These are phyloP conservation scores for Aptenodytes patagonicus DNA, from an alignment of 2,113 vertebrate species.

Conservation along the genomic window DNA sequence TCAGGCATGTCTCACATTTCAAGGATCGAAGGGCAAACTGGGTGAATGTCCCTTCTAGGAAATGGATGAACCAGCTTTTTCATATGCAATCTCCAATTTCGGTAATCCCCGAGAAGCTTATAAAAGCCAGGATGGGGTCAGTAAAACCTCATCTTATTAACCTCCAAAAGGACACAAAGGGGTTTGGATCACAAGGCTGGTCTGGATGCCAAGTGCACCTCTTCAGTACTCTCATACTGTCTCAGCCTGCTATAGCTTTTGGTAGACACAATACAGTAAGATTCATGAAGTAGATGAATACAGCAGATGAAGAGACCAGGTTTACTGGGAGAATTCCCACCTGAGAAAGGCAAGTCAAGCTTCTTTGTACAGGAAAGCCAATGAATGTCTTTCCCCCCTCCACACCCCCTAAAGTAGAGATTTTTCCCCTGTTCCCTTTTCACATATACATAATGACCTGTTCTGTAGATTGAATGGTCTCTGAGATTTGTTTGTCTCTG, in stretches of 20 bases:
- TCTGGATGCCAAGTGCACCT: slow-evolving; percentile 36
- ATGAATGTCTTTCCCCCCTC: background rate
- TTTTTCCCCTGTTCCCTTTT: background rate
- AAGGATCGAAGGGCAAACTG: slow-evolving; percentile 51
- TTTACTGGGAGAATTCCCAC: background rate
- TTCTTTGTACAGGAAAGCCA: background rate
- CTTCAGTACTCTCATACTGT: slow-evolving; percentile 7
- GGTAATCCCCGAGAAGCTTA: slow-evolving; percentile 49
- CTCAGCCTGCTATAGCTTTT: slow-evolving; percentile 1
- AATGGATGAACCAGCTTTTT: slow-evolving; percentile 62
- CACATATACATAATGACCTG: background rate
- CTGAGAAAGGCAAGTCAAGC: background rate
- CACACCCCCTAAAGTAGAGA: fast-evolving
- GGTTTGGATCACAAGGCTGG: slow-evolving; percentile 7
- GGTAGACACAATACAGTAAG: background rate
- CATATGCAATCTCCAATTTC: slow-evolving; percentile 51
- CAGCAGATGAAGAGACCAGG: background rate
- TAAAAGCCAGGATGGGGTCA: slow-evolving; percentile 56
- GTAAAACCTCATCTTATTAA: slow-evolving; percentile 62
- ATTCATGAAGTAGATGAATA: background rate
- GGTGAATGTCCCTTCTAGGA: slow-evolving; percentile 55
- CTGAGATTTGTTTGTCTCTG: background rate
- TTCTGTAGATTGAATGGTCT: background rate
- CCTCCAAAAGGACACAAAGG: slow-evolving; percentile 46
- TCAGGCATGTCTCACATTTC: slow-evolving; percentile 66